Conservation (phyloP, 2,888 invertebrate genomes). For the Clitarchus hookeri region DNA sequence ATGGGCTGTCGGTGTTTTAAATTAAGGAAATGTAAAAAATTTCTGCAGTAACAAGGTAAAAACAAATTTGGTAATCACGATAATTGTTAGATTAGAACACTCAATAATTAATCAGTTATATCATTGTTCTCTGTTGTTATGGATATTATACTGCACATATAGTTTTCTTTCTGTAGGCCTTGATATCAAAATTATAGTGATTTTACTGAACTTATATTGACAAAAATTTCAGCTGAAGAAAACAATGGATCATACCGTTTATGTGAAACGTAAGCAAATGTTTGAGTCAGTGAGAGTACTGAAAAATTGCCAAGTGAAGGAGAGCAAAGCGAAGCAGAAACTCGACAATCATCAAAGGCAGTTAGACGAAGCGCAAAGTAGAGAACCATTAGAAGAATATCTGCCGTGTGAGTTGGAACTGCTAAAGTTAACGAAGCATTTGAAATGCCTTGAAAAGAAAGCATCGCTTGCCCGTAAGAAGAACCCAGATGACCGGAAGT, state of each 20-base stretch:
- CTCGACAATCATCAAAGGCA: not conserved
- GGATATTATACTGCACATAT: not conserved
- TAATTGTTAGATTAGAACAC: too few species aligned
- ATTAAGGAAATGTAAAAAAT: too few species aligned
- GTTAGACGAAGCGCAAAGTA: not conserved
- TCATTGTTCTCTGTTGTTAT: not conserved
- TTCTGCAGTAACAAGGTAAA: too few species aligned
- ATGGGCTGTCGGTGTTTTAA: too few species aligned
- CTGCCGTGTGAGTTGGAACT: not conserved
- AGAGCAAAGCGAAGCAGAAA: not conserved
- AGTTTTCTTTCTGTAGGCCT: not conserved
- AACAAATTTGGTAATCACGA: too few species aligned
- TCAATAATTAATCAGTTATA: too few species aligned
- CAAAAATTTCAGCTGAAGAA: not conserved
- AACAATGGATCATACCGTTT: not conserved
- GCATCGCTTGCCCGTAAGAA: not conserved
- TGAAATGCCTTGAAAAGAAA: conserved; percentile 7
- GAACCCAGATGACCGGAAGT: not conserved
- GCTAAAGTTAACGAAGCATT: not conserved
- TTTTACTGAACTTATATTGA: not conserved
- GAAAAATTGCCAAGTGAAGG: not conserved
- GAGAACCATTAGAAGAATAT: not conserved
- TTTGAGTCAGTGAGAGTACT: not conserved
- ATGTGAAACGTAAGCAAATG: not conserved
- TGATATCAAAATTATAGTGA: not conserved